These are phyloP conservation scores for Heliconius eleuchia DNA, from an alignment of 1,140 invertebrate species.

Conservation along the genomic window DNA sequence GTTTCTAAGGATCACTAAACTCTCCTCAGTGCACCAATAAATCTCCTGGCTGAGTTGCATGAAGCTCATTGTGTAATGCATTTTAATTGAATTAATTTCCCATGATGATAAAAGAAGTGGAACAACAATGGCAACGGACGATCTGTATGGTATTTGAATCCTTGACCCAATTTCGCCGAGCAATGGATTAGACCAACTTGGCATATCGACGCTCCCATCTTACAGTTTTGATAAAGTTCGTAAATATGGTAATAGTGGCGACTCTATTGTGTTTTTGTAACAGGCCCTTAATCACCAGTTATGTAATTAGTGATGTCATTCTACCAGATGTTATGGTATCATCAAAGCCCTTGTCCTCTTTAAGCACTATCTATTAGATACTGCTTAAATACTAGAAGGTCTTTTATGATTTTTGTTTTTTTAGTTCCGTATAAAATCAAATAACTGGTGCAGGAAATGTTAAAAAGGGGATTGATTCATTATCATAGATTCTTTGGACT, in stretches of 20 bases:
- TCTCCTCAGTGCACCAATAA: slow-evolving; percentile 28
- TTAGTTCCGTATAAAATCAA: neutral
- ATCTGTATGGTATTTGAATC: slow-evolving; percentile 48
- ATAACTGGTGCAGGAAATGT: neutral
- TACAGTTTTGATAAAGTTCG: slow-evolving; percentile 13
- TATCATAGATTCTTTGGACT: too few relatives aligned
- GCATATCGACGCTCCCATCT: slow-evolving; percentile 49
- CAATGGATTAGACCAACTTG: slow-evolving; percentile 42
- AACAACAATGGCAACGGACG: slow-evolving; percentile 47
- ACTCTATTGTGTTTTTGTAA: slow-evolving; percentile 27
- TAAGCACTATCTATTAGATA: neutral
- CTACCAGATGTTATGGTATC: slow-evolving; percentile 21
- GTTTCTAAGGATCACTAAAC: slow-evolving; percentile 14
- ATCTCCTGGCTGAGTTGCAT: slow-evolving; percentile 37
- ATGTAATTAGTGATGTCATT: slow-evolving; percentile 25
- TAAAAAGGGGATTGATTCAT: neutral
- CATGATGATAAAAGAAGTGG: slow-evolving; percentile 57
- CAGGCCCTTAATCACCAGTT: slow-evolving; percentile 11
- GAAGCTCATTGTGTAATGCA: slow-evolving; percentile 42
- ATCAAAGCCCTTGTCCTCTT: slow-evolving; percentile 10
- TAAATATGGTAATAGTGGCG: slow-evolving; percentile 9
- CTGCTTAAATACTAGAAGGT: neutral
- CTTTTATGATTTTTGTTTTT: neutral
- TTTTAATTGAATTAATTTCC: slow-evolving; percentile 72
- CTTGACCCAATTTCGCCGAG: slow-evolving; percentile 62